Evolutionary conservation across 2,113 vertebrate species (phyloP).

Genomic region (Arothron firmamentum): DNA sequence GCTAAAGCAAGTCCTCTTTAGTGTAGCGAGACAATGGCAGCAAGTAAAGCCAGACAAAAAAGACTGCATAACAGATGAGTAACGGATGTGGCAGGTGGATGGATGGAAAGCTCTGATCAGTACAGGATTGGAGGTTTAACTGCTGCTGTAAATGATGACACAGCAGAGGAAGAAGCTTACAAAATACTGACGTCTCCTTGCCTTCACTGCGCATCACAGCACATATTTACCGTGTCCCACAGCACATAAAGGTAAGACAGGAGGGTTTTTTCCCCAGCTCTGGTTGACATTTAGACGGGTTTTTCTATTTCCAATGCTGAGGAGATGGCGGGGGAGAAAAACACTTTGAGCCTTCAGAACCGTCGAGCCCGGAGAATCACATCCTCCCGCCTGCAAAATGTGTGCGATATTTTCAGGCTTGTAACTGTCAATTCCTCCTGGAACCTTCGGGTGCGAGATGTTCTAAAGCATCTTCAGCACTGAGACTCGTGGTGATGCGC

Average conservation of each 20-base stretch:
- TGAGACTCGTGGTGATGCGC: too few relatives aligned
- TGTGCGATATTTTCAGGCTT: slow-evolving; percentile 34
- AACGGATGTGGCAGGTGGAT: too few relatives aligned
- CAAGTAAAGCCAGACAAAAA: too few relatives aligned
- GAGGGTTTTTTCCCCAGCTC: slow-evolving; percentile 62
- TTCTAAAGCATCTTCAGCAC: slow-evolving; percentile 1
- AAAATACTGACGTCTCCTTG: too few relatives aligned
- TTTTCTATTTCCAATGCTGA: slow-evolving; percentile 76
- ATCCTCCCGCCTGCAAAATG: slow-evolving; percentile 29
- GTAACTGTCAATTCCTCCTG: slow-evolving; percentile 29
- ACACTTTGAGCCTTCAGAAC: slow-evolving; percentile 12
- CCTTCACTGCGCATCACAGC: too few relatives aligned
- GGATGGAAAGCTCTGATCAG: too few relatives aligned
- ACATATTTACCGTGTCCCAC: not conserved
- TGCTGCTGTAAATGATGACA: too few relatives aligned
- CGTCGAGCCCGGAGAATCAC: slow-evolving; percentile 12
- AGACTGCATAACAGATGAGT: too few relatives aligned
- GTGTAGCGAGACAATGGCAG: too few relatives aligned
- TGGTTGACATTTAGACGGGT: slow-evolving; percentile 73
- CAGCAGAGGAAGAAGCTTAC: too few relatives aligned
- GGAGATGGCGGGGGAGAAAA: not conserved
- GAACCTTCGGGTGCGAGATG: slow-evolving; percentile 20
- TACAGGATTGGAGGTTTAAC: too few relatives aligned
- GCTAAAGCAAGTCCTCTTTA: too few relatives aligned
- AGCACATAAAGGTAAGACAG: not conserved